A percentile compares a stretch with the other conserved stretches of the same genome.
phyloP scores from a whole-genome alignment of 1,140 invertebrate species.

The Lerema accius region DNA sequence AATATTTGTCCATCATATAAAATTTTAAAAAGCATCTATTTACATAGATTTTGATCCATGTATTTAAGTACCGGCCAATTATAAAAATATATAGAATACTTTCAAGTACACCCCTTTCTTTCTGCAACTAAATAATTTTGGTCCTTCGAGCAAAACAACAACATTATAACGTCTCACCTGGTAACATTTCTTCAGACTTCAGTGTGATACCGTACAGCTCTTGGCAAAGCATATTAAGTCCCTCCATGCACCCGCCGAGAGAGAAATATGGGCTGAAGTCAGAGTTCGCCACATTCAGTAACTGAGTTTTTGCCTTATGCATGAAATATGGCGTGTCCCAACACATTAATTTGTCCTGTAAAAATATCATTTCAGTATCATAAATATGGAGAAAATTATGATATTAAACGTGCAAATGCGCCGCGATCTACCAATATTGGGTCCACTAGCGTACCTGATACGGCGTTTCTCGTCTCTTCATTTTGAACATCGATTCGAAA shows the following conservation, averaged over 20 bases:
- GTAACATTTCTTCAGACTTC: conserved; percentile 86
- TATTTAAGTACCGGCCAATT: no score
- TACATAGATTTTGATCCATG: no score
- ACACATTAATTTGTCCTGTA: conserved; percentile 81
- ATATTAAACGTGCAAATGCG: no score
- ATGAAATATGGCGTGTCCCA: conserved; percentile 95
- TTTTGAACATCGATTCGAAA: conserved; percentile 88
- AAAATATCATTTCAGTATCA: no score
- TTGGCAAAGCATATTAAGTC: conserved; percentile 93
- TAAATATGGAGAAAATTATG: no score
- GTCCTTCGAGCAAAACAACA: no score
- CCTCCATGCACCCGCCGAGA: conserved; percentile 97
- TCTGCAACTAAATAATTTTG: no score
- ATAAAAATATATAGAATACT: no score
- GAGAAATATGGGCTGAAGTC: conserved; percentile 96
- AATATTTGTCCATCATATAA: no score
- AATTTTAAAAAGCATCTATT: no score
- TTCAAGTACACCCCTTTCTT: no score
- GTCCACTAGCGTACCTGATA: conserved; percentile 61
- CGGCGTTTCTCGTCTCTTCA: conserved; percentile 86
- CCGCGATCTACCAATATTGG: no score
- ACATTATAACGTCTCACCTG: conserved; percentile 63
- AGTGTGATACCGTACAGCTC: conserved; percentile 92
- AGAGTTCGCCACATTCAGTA: conserved; percentile 86
- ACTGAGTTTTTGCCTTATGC: conserved; percentile 87